Percentiles rank a stretch among this genome's conserved stretches.
phyloP scores from a whole-genome alignment of 2,113 vertebrate species.

The Sinocyclocheilus rhinocerous region DNA sequence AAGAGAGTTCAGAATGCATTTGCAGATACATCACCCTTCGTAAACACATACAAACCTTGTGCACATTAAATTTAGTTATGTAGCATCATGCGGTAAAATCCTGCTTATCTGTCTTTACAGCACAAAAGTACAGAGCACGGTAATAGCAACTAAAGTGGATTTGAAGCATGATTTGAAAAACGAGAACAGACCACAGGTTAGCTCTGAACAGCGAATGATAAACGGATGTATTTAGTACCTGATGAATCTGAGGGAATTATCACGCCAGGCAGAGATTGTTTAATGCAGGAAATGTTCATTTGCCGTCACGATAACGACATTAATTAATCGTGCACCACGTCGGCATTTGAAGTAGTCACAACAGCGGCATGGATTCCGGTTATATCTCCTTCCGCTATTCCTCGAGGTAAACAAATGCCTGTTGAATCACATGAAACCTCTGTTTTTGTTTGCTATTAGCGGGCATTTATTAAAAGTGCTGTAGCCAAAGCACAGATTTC shows the following conservation, averaged over 20 bases:
- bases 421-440: neutral
- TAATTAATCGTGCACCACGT: conserved; percentile 53
- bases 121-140: neutral
- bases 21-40: neutral
- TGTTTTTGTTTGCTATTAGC: neutral
- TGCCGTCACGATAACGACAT: conserved; percentile 24
- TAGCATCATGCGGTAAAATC: neutral
- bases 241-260: conserved; percentile 47
- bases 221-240: conserved; percentile 45
- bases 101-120: neutral
- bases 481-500: conserved; percentile 9
- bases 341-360: conserved; percentile 33
- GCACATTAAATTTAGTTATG: neutral
- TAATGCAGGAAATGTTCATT: conserved; percentile 41
- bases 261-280: conserved; percentile 47
- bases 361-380: conserved; percentile 38
- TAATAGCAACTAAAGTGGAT: conserved; percentile 25
- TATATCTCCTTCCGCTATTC: neutral
- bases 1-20: conserved; percentile 22
- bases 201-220: conserved; percentile 29
- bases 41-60: conserved; percentile 6
- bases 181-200: conserved; percentile 37
- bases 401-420: neutral
- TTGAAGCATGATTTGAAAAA: conserved; percentile 40
- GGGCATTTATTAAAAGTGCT: neutral